Percentiles rank a stretch among this genome's conserved stretches.
phyloP scores from a whole-genome alignment of 2,113 vertebrate genomes.

The Tragelaphus strepsiceros region DNA sequence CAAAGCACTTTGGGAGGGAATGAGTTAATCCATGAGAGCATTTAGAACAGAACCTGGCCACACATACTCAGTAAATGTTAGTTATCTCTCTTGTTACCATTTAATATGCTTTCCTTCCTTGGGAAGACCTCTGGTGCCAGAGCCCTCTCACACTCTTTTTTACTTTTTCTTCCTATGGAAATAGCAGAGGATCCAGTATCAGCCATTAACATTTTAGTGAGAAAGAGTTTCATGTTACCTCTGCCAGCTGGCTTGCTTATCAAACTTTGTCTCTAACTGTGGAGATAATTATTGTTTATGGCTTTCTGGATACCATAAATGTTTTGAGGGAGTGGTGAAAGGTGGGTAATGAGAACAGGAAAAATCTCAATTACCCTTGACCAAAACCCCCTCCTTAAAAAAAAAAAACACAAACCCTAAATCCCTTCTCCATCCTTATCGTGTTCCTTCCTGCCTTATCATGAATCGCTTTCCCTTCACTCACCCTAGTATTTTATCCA shows the following conservation, averaged over 20 bases:
- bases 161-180: slow-evolving; percentile 2
- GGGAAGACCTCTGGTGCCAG: background rate
- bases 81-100: background rate
- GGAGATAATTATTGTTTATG: background rate
- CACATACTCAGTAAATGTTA: background rate
- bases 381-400: background rate
- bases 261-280: background rate
- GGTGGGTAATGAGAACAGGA: background rate
- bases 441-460: background rate
- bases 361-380: background rate
- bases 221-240: background rate
- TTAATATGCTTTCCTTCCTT: background rate
- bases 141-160: background rate
- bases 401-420: background rate
- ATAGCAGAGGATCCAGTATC: background rate
- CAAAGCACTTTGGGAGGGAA: background rate
- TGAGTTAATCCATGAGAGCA: background rate
- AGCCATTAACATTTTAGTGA: slow-evolving; percentile 2
- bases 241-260: background rate
- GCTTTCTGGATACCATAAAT: background rate
- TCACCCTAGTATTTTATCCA: background rate
- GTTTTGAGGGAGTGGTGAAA: background rate
- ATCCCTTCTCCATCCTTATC: background rate
- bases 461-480: background rate
- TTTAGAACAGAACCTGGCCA: background rate